These are phyloP conservation scores for Telenomus remus DNA, from an alignment of 1,140 invertebrate species.

Conservation along the genomic window DNA sequence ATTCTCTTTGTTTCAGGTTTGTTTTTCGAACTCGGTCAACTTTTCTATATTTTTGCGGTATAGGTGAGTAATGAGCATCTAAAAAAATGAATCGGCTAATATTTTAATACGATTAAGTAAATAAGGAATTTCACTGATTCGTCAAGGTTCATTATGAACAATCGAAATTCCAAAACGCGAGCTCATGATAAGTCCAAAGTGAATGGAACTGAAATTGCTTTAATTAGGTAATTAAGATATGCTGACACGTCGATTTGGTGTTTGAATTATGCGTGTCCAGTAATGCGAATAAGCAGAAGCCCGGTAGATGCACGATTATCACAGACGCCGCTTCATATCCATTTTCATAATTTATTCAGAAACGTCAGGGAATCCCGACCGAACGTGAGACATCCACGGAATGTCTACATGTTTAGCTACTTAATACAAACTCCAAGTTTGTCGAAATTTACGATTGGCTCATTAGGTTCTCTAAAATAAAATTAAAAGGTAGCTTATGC, in stretches of 20 bases:
- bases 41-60: too few relatives aligned
- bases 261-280: constrained; percentile 18
- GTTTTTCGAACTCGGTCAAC: too few relatives aligned
- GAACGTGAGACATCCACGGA: constrained; percentile 35
- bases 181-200: constrained; percentile 29
- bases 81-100: too few relatives aligned
- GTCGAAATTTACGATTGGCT: constrained; percentile 21
- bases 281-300: constrained; percentile 19
- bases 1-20: too few relatives aligned
- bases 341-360: constrained; percentile 44
- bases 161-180: too few relatives aligned
- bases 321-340: constrained; percentile 27
- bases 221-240: constrained; percentile 50
- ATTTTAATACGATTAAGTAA: too few relatives aligned
- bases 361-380: constrained; percentile 16
- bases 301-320: constrained; percentile 20
- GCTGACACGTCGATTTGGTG: neutral
- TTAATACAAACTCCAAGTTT: constrained; percentile 26
- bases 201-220: constrained; percentile 27
- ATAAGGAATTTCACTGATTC: too few relatives aligned
- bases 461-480: constrained; percentile 21
- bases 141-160: too few relatives aligned
- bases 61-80: too few relatives aligned
- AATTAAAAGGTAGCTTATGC: constrained; percentile 30
- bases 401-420: constrained; percentile 34